Evolutionary conservation across 2,113 vertebrate species (phyloP).

Genomic region (Sander lucioperca): DNA sequence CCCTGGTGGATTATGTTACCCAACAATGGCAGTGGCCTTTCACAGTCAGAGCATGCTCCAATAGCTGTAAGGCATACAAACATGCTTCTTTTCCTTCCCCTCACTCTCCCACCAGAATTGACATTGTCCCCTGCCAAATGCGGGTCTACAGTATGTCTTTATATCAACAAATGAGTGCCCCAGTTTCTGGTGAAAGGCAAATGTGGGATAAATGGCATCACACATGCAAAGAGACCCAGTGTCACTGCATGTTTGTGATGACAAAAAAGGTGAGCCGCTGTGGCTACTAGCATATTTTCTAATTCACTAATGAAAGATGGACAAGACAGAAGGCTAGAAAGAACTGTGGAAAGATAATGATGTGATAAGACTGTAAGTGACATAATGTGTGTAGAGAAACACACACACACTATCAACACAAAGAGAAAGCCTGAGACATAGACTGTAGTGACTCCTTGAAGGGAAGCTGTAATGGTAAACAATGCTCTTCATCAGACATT

Average conservation of each 20-base stretch:
- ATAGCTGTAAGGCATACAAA: slow-evolving; percentile 74
- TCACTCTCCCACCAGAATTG: slow-evolving; percentile 48
- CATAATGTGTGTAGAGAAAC: slow-evolving; percentile 17
- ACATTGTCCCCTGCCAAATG: slow-evolving; percentile 57
- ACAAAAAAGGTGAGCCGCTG: background rate
- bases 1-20: slow-evolving; percentile 79
- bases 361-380: background rate
- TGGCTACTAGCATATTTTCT: background rate
- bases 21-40: slow-evolving; percentile 78
- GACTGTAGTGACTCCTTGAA: slow-evolving; percentile 56
- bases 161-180: slow-evolving; percentile 53
- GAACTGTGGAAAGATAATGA: slow-evolving; percentile 7
- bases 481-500: slow-evolving; percentile 45
- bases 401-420: slow-evolving; percentile 22
- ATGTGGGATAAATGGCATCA: slow-evolving; percentile 27
- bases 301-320: slow-evolving; percentile 15
- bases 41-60: slow-evolving; percentile 71
- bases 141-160: slow-evolving; percentile 53
- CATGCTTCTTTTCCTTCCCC: slow-evolving; percentile 51
- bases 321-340: slow-evolving; percentile 11
- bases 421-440: slow-evolving; percentile 39
- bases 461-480: slow-evolving; percentile 50
- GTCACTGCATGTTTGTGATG: slow-evolving; percentile 7
- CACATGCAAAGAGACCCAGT: slow-evolving; percentile 1
- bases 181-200: slow-evolving; percentile 50